These are phyloP conservation scores for Ascidia mentula DNA, from an alignment of 23 tunicate genomes.

Conservation along the genomic window DNA sequence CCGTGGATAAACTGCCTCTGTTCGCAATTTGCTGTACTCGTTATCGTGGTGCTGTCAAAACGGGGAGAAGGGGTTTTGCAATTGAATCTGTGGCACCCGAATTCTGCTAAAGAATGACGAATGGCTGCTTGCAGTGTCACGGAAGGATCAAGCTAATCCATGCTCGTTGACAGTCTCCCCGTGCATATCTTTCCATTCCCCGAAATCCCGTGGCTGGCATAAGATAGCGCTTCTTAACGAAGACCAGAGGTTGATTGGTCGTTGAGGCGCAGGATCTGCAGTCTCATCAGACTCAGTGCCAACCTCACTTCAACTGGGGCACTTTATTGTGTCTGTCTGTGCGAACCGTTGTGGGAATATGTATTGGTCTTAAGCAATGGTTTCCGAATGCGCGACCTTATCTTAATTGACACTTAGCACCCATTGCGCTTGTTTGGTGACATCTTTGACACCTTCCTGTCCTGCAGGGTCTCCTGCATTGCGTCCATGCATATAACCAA, in stretches of 20 bases:
- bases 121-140: background rate
- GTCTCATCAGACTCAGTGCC: constrained; percentile 4
- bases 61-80: too few relatives aligned
- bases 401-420: constrained; percentile 9
- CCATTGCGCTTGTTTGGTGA: background rate
- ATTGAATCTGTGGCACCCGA: too few relatives aligned
- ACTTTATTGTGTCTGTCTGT: background rate
- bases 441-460: constrained; percentile 13
- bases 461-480: background rate
- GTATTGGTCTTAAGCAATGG: background rate
- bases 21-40: too few relatives aligned
- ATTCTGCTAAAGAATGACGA: background rate
- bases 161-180: background rate
- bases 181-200: background rate
- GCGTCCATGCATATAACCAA: background rate
- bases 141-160: background rate
- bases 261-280: background rate
- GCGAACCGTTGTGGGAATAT: background rate
- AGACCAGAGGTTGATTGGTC: background rate
- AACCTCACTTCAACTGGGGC: background rate
- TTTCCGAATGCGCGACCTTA: constrained; percentile 2
- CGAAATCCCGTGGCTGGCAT: background rate
- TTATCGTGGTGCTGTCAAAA: too few relatives aligned
- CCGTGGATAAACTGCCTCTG: background rate
- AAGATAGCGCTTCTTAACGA: constrained; percentile 5